Conservation (phyloP, 2,797 vertebrate species). For the Lerista edwardsae region DNA sequence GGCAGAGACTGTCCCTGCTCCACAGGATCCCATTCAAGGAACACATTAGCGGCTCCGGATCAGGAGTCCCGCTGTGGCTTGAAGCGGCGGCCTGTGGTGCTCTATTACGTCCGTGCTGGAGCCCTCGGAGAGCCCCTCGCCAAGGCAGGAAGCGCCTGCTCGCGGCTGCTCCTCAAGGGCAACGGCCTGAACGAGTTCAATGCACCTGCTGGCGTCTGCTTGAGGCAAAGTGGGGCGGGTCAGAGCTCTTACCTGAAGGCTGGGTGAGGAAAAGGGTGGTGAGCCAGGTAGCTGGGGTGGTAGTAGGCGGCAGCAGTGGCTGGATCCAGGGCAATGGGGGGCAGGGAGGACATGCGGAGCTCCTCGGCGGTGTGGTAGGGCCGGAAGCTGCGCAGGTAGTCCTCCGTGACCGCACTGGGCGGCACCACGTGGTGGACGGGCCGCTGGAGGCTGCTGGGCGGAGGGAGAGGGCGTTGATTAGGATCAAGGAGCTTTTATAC, state of each 20-base stretch:
- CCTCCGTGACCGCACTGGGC: slow-evolving; percentile 89
- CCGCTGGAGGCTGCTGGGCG: slow-evolving; percentile 84
- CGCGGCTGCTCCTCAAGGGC: background rate
- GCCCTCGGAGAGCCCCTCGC: background rate
- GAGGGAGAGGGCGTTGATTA: accelerated
- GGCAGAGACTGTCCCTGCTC: background rate
- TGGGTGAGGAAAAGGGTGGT: slow-evolving; percentile 90
- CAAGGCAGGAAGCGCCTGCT: background rate
- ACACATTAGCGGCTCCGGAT: slow-evolving; percentile 2
- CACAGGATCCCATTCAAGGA: background rate
- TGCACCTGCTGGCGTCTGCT: background rate
- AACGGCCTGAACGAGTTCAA: background rate
- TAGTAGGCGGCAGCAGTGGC: slow-evolving; percentile 91
- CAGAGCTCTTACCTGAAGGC: slow-evolving; percentile 87
- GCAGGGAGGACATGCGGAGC: slow-evolving; percentile 89
- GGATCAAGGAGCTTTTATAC: no score
- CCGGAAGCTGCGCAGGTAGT: slow-evolving; percentile 94
- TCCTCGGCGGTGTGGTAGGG: slow-evolving; percentile 94
- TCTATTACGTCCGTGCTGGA: background rate
- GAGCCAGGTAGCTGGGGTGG: slow-evolving; percentile 91
- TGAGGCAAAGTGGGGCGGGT: background rate
- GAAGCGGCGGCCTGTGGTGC: background rate
- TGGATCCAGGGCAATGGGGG: slow-evolving; percentile 90
- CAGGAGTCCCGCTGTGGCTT: background rate
- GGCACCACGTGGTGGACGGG: slow-evolving; percentile 90